Evolutionary conservation across 2,888 invertebrate species (phyloP).

Genomic region (Mythimna lalbum): DNA sequence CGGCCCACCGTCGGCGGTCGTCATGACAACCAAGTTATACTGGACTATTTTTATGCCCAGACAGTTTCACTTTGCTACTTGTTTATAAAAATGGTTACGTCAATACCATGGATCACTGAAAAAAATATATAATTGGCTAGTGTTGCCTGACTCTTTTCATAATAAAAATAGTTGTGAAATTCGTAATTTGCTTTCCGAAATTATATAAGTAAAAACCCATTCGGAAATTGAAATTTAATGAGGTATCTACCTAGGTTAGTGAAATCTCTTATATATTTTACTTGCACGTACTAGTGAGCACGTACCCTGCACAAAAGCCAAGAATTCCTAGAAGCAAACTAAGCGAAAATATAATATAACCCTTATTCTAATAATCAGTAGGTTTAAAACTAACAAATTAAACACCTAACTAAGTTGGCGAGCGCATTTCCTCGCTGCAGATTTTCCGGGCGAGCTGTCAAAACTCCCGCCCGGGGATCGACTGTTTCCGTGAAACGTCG

Average conservation of each 20-base stretch:
- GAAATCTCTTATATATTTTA: slow-evolving; percentile 22
- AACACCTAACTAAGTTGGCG: slow-evolving; percentile 59
- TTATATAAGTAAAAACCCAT: neutral
- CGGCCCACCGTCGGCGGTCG: slow-evolving; percentile 65
- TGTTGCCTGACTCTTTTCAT: neutral
- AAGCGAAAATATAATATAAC: slow-evolving; percentile 18
- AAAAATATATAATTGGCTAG: too few species aligned
- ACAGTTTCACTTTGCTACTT: slow-evolving; percentile 37
- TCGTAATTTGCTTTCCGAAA: neutral
- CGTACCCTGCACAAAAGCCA: slow-evolving; percentile 34
- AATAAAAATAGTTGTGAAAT: neutral
- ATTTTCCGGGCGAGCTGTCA: slow-evolving; percentile 85
- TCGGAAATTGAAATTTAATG: neutral
- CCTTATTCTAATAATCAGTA: slow-evolving; percentile 57
- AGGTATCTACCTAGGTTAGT: slow-evolving; percentile 16
- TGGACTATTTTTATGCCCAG: slow-evolving; percentile 59
- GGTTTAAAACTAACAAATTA: slow-evolving; percentile 65
- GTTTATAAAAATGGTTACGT: too few species aligned
- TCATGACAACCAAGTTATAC: slow-evolving; percentile 66
- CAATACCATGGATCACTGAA: too few species aligned
- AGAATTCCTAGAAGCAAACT: slow-evolving; percentile 43
- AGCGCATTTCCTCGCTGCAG: slow-evolving; percentile 80
- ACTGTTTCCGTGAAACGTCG: slow-evolving; percentile 81
- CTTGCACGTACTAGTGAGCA: slow-evolving; percentile 5
- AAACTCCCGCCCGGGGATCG: slow-evolving; percentile 81